These are phyloP conservation scores for Chrysina gloriosa DNA, from an alignment of 2,888 invertebrate genomes.

Conservation along the genomic window DNA sequence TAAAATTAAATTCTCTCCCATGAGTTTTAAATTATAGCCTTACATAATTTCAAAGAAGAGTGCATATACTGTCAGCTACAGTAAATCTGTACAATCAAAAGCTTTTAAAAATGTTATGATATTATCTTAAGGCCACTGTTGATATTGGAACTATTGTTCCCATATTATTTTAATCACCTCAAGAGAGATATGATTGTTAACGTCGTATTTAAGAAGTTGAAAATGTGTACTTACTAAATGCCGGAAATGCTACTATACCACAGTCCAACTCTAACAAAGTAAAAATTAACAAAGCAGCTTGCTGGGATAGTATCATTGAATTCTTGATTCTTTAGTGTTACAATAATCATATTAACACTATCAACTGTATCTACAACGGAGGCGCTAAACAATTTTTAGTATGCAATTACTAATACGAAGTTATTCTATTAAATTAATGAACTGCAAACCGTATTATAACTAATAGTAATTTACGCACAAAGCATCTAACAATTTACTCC, in stretches of 20 bases:
- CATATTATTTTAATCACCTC: constrained; percentile 51
- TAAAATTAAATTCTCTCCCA: constrained; percentile 8
- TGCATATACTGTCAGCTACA: constrained; percentile 44
- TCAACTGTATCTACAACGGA: constrained; percentile 12
- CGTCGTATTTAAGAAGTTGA: constrained; percentile 32
- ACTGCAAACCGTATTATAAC: too few relatives aligned
- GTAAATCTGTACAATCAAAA: constrained; percentile 50
- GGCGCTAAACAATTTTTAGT: not conserved
- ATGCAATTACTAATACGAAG: too few relatives aligned
- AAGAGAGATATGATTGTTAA: constrained; percentile 53
- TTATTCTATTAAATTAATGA: too few relatives aligned
- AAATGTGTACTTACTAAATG: not conserved
- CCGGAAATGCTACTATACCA: constrained; percentile 9
- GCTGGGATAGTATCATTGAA: not conserved
- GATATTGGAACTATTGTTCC: constrained; percentile 52
- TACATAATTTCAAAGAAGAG: constrained; percentile 32
- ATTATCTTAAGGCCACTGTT: constrained; percentile 55
- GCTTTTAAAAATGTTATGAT: constrained; percentile 48
- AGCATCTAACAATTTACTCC: too few relatives aligned
- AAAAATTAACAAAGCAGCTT: not conserved
- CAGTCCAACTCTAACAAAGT: constrained; percentile 7
- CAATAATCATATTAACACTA: constrained; percentile 11
- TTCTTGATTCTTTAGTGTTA: not conserved
- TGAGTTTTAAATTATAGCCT: constrained; percentile 24
- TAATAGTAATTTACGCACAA: too few relatives aligned